A percentile compares a stretch with the other conserved stretches of the same genome.
Evolutionary conservation across 2,113 vertebrate species (phyloP).

Genomic region (Pagrus major): DNA sequence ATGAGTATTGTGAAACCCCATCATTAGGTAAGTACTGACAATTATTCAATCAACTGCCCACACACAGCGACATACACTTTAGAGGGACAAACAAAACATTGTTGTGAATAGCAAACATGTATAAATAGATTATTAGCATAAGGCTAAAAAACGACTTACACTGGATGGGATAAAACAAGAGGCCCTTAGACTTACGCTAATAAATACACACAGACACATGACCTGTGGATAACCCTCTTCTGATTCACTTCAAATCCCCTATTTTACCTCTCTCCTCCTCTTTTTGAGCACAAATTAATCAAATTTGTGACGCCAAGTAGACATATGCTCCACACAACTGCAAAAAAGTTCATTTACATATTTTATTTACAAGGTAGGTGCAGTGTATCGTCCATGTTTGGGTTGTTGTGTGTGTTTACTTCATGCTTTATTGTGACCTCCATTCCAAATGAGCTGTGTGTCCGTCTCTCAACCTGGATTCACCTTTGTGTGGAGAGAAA

Average conservation of each 20-base stretch:
- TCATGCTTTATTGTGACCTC: not conserved
- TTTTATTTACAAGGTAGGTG: no score
- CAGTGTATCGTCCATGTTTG: conserved; percentile 12
- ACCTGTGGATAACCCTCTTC: conserved; percentile 19
- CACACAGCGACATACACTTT: not conserved
- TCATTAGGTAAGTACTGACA: conserved; percentile 17
- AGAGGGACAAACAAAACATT: conserved; percentile 26
- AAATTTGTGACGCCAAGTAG: no score
- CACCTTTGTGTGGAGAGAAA: not conserved
- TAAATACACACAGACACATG: conserved; percentile 17
- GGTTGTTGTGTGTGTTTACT: not conserved
- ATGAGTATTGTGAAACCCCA: conserved; percentile 27
- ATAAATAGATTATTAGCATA: conserved; percentile 68
- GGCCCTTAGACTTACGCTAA: conserved; percentile 31
- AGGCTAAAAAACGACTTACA: conserved; percentile 51
- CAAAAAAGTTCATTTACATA: conserved; percentile 29
- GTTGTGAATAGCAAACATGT: conserved; percentile 56
- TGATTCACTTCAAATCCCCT: not conserved
- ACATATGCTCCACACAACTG: conserved; percentile 29
- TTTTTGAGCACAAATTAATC: conserved; percentile 23
- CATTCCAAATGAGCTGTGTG: not conserved
- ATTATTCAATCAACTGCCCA: conserved; percentile 35
- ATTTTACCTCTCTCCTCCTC: not conserved
- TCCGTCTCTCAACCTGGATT: conserved; percentile 8
- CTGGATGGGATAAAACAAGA: conserved; percentile 41